Conservation (phyloP, 2,113 vertebrate species). For the Lepus timidus region DNA sequence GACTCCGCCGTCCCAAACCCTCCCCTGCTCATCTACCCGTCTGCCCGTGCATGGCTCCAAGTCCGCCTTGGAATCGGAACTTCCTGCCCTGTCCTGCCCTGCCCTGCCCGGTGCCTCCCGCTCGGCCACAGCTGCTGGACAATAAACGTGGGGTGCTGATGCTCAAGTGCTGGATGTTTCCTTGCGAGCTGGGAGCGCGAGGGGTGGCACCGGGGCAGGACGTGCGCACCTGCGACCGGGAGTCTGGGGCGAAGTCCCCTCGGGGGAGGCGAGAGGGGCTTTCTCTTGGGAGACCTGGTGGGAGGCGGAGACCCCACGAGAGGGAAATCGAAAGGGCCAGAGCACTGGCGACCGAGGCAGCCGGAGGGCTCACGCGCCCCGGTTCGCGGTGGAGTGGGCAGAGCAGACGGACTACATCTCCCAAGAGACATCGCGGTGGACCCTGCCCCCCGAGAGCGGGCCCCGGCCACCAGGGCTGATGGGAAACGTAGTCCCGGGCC, state of each 20-base stretch:
- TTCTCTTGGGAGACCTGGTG: not conserved
- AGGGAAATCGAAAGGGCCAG: not conserved
- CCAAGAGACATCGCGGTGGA: slow-evolving; percentile 55
- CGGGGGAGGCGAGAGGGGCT: not conserved
- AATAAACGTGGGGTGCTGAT: slow-evolving; percentile 83
- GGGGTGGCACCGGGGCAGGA: not conserved
- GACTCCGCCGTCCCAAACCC: not conserved
- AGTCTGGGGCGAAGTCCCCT: not conserved
- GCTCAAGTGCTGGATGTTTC: slow-evolving; percentile 74
- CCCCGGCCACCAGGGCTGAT: slow-evolving; percentile 51
- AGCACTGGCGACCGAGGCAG: not conserved
- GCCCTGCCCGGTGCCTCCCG: slow-evolving; percentile 57
- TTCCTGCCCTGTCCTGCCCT: not conserved
- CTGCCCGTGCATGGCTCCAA: slow-evolving; percentile 74
- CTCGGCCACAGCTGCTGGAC: slow-evolving; percentile 75
- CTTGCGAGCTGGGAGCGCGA: slow-evolving; percentile 49
- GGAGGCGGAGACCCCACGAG: not conserved
- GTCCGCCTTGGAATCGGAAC: slow-evolving; percentile 46
- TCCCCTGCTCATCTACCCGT: not conserved
- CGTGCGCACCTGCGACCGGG: not conserved
- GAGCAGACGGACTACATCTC: slow-evolving; percentile 64
- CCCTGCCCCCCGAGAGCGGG: slow-evolving; percentile 40
- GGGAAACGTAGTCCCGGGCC: slow-evolving; percentile 77
- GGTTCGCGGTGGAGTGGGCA: not conserved
- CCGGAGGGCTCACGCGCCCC: not conserved